Percentiles rank a stretch among this genome's conserved stretches.
These are phyloP conservation scores for Lethrus apterus DNA, from an alignment of 1,140 invertebrate genomes.

Conservation along the genomic window DNA sequence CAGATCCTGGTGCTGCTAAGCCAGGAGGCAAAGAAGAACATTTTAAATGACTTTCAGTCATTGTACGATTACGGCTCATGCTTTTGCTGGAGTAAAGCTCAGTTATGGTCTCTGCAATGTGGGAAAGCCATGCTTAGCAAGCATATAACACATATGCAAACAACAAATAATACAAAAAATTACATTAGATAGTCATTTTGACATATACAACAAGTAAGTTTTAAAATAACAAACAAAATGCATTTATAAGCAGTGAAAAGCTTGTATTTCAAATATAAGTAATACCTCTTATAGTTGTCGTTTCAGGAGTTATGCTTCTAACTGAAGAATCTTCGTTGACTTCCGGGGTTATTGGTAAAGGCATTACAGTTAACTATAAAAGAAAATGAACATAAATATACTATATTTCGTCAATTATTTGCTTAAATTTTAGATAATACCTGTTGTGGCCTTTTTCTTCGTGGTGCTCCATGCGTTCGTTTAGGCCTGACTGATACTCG, in stretches of 20 bases:
- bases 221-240: neutral
- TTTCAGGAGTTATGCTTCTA: constrained; percentile 52
- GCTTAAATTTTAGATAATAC: constrained; percentile 30
- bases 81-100: constrained; percentile 32
- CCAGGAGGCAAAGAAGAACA: constrained; percentile 60
- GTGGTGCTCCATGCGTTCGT: constrained; percentile 61
- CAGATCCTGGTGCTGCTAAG: constrained; percentile 44
- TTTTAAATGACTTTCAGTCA: constrained; percentile 49
- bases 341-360: constrained; percentile 61
- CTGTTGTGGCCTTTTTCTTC: constrained; percentile 52
- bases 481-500: constrained; percentile 69
- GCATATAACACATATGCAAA: too few species aligned
- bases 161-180: too few species aligned
- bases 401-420: constrained; percentile 17
- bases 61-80: constrained; percentile 15
- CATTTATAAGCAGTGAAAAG: neutral
- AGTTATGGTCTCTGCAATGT: constrained; percentile 35
- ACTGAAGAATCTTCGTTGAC: constrained; percentile 59
- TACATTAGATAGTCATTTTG: too few species aligned
- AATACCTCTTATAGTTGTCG: constrained; percentile 35
- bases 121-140: constrained; percentile 27
- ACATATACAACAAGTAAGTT: too few species aligned
- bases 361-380: constrained; percentile 43
- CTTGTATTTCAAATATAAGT: neutral
- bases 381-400: constrained; percentile 1